Conservation (phyloP, 2,797 vertebrate species). For the Merluccius polli region DNA sequence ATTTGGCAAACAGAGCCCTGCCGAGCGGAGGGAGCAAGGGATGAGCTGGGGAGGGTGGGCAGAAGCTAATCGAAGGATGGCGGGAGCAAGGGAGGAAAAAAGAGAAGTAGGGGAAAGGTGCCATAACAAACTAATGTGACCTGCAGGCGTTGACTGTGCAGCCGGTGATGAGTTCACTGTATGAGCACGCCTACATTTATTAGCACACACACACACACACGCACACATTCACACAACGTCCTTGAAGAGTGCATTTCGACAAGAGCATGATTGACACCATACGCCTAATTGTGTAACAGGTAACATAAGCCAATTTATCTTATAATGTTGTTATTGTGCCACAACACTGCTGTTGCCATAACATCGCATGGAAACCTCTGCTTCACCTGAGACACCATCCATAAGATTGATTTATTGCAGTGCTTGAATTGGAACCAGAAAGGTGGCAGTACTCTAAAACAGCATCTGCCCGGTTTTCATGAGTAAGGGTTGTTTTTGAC, state of each 20-base stretch:
- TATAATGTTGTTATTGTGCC: conserved; percentile 28
- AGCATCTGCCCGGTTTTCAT: no score
- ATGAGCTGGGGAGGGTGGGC: conserved; percentile 32
- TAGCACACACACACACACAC: conserved; percentile 7
- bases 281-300: conserved; percentile 26
- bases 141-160: conserved; percentile 33
- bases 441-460: no score
- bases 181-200: conserved; percentile 48
- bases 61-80: background rate
- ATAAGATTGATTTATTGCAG: background rate
- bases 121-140: conserved; percentile 32
- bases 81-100: conserved; percentile 10
- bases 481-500: no score
- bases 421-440: no score
- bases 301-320: conserved; percentile 1
- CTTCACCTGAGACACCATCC: background rate
- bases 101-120: conserved; percentile 8
- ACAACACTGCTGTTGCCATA: conserved; percentile 30
- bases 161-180: conserved; percentile 36
- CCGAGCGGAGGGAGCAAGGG: background rate
- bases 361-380: background rate
- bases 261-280: conserved; percentile 36
- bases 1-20: conserved; percentile 12
- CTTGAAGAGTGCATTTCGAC: conserved; percentile 25
- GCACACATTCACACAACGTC: conserved; percentile 25